phyloP scores from a whole-genome alignment of 2,888 invertebrate genomes.

The Nasonia oneida region DNA sequence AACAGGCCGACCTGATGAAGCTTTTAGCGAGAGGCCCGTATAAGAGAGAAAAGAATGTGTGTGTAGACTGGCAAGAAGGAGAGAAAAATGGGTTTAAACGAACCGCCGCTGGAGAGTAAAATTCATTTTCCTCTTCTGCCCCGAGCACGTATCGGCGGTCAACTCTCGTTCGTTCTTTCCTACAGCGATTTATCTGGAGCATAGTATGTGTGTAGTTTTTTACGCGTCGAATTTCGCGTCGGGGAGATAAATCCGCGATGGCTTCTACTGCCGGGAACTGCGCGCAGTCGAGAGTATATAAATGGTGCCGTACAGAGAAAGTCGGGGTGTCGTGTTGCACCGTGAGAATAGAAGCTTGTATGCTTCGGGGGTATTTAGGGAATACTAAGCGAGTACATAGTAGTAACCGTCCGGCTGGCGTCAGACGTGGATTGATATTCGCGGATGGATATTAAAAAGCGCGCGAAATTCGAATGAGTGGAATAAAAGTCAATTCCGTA shows the following conservation, averaged over 20 bases:
- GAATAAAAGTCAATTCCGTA: neutral
- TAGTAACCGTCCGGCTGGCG: neutral
- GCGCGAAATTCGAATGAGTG: no score
- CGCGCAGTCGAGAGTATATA: conserved; percentile 1
- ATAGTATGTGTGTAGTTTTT: neutral
- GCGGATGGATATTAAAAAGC: no score
- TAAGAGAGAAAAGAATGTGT: neutral
- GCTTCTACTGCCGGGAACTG: neutral
- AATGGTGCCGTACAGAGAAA: neutral
- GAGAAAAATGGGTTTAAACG: neutral
- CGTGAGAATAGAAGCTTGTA: neutral
- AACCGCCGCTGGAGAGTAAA: neutral
- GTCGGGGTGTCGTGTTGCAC: neutral
- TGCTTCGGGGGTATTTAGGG: neutral
- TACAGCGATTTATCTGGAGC: no score
- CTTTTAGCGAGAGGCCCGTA: neutral
- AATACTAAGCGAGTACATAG: neutral
- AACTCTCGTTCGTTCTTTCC: neutral
- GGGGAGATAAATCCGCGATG: conserved; percentile 8
- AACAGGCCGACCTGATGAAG: neutral
- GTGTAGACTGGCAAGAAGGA: neutral
- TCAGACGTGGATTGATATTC: neutral
- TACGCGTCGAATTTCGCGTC: neutral
- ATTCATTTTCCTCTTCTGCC: neutral
- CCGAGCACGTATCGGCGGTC: neutral